Evolutionary conservation across 2,797 vertebrate species (phyloP).

Genomic region (Gymnodraco acuticeps): DNA sequence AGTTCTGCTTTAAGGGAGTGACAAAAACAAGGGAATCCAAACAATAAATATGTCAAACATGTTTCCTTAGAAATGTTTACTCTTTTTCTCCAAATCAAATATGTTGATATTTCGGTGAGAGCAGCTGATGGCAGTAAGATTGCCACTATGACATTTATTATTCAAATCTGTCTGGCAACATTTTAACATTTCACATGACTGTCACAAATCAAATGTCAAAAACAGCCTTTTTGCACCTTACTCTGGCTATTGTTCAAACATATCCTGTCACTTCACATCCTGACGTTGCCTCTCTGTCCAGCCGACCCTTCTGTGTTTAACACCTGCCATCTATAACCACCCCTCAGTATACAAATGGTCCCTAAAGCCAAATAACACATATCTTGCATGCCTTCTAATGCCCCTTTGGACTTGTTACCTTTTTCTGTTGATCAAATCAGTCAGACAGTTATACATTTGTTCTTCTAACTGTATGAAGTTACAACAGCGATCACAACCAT

Average conservation of each 20-base stretch:
- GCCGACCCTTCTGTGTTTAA: background rate
- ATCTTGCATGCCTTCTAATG: background rate
- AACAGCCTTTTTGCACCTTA: background rate
- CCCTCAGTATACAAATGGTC: background rate
- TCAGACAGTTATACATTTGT: background rate
- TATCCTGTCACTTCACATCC: slow-evolving; percentile 6
- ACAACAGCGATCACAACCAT: background rate
- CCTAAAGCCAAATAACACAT: background rate
- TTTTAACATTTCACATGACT: no score
- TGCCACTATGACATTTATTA: background rate
- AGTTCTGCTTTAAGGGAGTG: background rate
- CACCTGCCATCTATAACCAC: background rate
- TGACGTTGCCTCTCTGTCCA: background rate
- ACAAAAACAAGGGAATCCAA: background rate
- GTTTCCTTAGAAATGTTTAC: background rate
- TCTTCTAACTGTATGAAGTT: background rate
- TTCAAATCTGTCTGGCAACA: no score
- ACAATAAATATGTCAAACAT: background rate
- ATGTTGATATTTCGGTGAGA: background rate
- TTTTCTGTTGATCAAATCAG: background rate
- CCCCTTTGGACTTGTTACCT: background rate
- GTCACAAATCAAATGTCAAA: no score
- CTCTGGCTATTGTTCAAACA: background rate
- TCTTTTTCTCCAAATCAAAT: background rate
- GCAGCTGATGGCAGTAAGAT: background rate